Base-by-base conservation (phyloP, 64 coral and sea anemone genomes). In the Porites lutea region DNA sequence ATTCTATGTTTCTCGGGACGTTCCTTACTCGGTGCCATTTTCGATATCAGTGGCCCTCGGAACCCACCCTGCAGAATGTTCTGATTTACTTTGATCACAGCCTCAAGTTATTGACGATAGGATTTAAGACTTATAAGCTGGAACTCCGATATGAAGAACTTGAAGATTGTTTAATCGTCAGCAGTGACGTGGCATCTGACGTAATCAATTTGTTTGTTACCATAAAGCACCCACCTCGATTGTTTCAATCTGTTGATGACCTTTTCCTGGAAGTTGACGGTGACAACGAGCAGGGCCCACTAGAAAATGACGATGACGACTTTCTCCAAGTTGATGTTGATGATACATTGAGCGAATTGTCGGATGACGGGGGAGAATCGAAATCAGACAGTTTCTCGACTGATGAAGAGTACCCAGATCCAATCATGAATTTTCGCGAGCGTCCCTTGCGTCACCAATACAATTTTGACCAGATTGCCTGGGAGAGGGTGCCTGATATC, bases 41-140 rank as follows among this genome's bases (percentile, higher is more conserved):
- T 86, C 87, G 52, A 10, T 72, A 48, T 52, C 82, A 99, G 23
- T 96, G 97, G 97, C 88, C 79, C 65, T 2, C 45, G 21, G 44
- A 52, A 60, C 71, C 93, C 20, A 79, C 14, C 0, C 13, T 88
- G 13, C 59, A 77, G 5, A 60, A 46, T 43, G 20, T 88, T 78
- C 48, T 72, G 46, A 83, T 91, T n/a, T n/a, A 89, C n/a, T 96
- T 99, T 59, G 94, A 99, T 43, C 97, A 99, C 81, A 95, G 96
- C 48, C 87, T 99, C 11, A 96, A 96, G 51, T 81, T 71, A 9
- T 58, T 96, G 4, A 21, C 77, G 6, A 54, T 96, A 65, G 46
- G 58, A 7, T 91, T 94, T 48, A 45, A 46, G 52, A 50, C 79
- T 11, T 94, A 96, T 77, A 95, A 96, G 72, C 13, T 99, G 6